Evolutionary conservation across 2,113 vertebrate species (phyloP).

Genomic region (Calcarius ornatus): DNA sequence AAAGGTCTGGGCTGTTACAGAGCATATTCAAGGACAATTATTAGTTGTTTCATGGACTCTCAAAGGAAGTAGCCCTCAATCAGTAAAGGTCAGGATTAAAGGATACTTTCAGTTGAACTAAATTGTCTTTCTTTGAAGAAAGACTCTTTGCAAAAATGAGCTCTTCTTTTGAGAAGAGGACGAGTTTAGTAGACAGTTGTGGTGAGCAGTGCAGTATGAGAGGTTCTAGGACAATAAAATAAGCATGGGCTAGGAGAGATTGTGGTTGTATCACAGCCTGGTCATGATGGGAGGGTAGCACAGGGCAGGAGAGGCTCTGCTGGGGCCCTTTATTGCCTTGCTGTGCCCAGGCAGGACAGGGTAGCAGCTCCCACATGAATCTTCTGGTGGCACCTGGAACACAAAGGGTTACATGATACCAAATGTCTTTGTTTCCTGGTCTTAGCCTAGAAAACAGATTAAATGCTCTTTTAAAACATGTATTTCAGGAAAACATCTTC

Average conservation of each 20-base stretch:
- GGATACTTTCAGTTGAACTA: neutral
- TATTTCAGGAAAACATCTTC: conserved; percentile 5
- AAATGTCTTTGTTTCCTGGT: neutral
- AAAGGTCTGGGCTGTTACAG: neutral
- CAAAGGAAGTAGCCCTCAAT: neutral
- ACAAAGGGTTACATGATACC: neutral
- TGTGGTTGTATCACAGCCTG: neutral
- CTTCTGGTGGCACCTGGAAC: neutral
- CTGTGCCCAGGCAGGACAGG: neutral
- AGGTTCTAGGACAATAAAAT: neutral
- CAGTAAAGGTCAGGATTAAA: neutral
- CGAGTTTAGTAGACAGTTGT: neutral
- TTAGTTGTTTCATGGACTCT: neutral
- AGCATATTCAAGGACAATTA: neutral
- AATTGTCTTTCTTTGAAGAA: neutral
- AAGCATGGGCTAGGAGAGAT: neutral
- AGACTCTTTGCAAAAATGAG: neutral
- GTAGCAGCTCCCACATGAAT: neutral
- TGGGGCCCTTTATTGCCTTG: neutral
- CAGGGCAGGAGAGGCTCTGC: neutral
- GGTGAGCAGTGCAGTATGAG: neutral
- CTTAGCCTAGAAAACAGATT: neutral
- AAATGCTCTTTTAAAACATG: neutral
- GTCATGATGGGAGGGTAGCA: rapidly evolving
- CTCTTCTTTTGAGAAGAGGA: neutral